Base-by-base conservation (phyloP, 2,888 invertebrate genomes). In the Sarcophaga rosellei region DNA sequence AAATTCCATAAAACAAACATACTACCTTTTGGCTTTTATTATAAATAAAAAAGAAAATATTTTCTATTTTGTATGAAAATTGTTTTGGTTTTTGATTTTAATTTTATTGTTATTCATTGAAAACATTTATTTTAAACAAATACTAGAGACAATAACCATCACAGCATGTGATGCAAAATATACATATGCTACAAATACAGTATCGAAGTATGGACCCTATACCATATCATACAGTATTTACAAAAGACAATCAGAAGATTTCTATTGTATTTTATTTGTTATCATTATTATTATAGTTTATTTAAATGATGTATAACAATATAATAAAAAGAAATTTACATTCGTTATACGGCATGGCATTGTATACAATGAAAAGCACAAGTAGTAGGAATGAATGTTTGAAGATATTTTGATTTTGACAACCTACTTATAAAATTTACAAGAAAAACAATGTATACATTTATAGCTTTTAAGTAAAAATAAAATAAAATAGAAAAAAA, bases 141-240 rank as follows among this genome's bases (percentile, higher is more conserved):
- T 63, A 61, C 11, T 61, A 61, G 59, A 61, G 44, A 23, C 72
- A 73, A 73, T 23, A 74, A 74, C 47, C 63, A n/a, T 63, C 74
- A 17, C 25, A 74, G 73, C 73, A 73, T 73, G 61, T 62, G 45
- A 62, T 73, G 73, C 17, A 61, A 62, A 62, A 73, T 73, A 20
- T n/a, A n/a, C n/a, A n/a, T 53, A 59, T 53, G 53, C 15, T 53
- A 69, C 21, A 70, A 63, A 25, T 63, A 15, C 10, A 1, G 15
- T 12, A 4, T 12, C 8, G 12, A 47, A 47, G 3, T 47, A 47
- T 53, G 15, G 15, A 35, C 8, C 0, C 35, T 6, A 35, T 35
- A 1, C 8, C 35, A 35, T 35, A 35, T 6, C 35, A 35, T 35
- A 35, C 8, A 35, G 35, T 35, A 35, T 35, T 35, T 35, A 35